Evolutionary conservation across 2,797 vertebrate genomes (phyloP).

Genomic region (Arrhamphus sclerolepis): DNA sequence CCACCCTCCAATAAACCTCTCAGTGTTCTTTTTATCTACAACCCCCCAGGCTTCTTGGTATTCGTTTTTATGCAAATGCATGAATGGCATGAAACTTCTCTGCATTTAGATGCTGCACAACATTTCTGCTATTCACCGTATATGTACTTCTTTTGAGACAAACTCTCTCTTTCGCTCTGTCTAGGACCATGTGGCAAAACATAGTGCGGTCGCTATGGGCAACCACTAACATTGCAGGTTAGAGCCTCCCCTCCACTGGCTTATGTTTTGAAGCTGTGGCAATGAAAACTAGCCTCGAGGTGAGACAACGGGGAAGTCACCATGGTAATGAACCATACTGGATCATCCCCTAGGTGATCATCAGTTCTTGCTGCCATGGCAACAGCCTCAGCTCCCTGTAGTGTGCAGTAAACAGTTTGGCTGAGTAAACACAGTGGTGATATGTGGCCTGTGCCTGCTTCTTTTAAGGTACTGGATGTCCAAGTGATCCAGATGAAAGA

Average conservation of each 20-base stretch:
- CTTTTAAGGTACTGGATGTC: neutral
- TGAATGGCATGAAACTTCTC: neutral
- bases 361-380: conserved; percentile 60
- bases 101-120: neutral
- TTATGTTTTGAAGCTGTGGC: conserved; percentile 45
- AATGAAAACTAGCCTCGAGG: conserved; percentile 35
- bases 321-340: conserved; percentile 69
- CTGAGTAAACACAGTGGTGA: conserved; percentile 18
- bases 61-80: neutral
- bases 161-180: neutral
- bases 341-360: conserved; percentile 64
- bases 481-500: neutral
- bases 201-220: conserved; percentile 21
- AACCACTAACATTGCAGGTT: conserved; percentile 14
- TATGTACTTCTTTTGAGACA: neutral
- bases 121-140: neutral
- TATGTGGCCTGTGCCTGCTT: conserved; percentile 1
- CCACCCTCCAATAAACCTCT: conserved; percentile 14
- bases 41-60: neutral
- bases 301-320: conserved; percentile 51
- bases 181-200: neutral
- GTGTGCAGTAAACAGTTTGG: conserved; percentile 26
- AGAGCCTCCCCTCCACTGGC: too few species aligned
- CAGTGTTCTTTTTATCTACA: conserved; percentile 3
- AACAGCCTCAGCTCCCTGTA: conserved; percentile 68